Percentiles rank a stretch among this genome's conserved stretches.
Evolutionary conservation across 2,113 vertebrate species (phyloP).

Genomic region (Microcebus ravelobensis): DNA sequence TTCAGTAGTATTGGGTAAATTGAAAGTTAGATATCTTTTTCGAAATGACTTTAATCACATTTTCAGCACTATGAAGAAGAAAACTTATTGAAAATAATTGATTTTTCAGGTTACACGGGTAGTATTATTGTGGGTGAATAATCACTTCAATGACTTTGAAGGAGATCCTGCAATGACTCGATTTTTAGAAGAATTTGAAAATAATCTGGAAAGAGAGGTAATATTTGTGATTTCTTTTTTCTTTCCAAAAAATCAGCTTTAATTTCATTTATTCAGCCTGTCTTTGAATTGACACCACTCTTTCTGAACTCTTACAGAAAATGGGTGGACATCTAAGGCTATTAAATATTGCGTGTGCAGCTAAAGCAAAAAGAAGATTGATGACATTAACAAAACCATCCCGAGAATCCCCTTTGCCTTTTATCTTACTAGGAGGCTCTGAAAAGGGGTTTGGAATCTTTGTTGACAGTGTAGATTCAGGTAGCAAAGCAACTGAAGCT

Average conservation of each 20-base stretch:
- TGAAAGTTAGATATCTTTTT: neutral
- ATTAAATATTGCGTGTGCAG: constrained; percentile 98
- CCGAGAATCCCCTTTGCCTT: constrained; percentile 95
- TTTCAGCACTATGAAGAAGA: neutral
- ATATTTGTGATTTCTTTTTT: constrained; percentile 44
- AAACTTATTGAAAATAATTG: constrained; percentile 28
- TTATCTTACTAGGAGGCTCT: constrained; percentile 95
- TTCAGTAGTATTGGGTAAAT: neutral
- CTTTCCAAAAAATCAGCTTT: neutral
- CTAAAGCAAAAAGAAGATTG: constrained; percentile 96
- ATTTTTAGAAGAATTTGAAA: constrained; percentile 99
- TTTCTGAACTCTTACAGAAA: constrained; percentile 87
- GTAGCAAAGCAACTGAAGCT: constrained; percentile 96
- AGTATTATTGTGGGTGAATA: constrained; percentile 99
- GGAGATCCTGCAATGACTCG: constrained; percentile 97
- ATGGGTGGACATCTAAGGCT: constrained; percentile 99
- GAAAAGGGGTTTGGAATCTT: constrained; percentile 98
- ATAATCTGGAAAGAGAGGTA: constrained; percentile 98
- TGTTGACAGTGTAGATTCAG: constrained; percentile 95
- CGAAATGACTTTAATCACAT: neutral
- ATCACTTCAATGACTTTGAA: constrained; percentile 99
- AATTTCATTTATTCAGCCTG: neutral
- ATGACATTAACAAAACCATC: constrained; percentile 97
- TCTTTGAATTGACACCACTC: neutral
- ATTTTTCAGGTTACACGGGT: constrained; percentile 97